Percentiles rank a stretch among this genome's conserved stretches.
These are phyloP conservation scores for Eriocheir sinensis DNA, from an alignment of 1,140 invertebrate genomes.

Conservation along the genomic window DNA sequence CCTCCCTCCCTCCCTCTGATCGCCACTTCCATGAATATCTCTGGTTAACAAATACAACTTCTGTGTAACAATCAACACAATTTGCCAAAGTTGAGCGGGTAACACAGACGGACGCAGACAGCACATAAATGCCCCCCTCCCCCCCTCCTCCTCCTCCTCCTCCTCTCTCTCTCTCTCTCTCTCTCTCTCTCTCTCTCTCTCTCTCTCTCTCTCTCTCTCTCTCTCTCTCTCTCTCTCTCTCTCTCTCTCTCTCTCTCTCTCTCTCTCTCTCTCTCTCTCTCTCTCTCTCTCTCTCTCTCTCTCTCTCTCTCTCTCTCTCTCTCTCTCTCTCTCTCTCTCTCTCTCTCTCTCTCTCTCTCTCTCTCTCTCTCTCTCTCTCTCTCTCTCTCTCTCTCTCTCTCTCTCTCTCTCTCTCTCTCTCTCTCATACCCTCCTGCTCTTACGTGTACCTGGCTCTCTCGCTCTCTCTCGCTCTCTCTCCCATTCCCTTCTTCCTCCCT, in stretches of 20 bases:
- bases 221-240: constrained; percentile 31
- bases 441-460: no score
- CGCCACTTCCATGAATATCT: no score
- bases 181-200: neutral
- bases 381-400: neutral
- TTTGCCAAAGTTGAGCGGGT: no score
- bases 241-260: constrained; percentile 7
- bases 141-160: no score
- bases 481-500: no score
- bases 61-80: no score
- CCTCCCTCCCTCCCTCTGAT: neutral
- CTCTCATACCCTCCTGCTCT: neutral
- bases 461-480: no score
- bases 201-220: neutral
- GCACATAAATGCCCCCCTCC: no score
- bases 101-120: neutral
- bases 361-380: constrained; percentile 19
- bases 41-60: no score
- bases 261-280: neutral
- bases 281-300: neutral
- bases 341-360: neutral
- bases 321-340: neutral
- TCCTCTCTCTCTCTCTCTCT: neutral
- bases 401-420: neutral
- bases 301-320: constrained; percentile 24